Base-by-base conservation (phyloP, 1,140 invertebrate species). In the Hormaphis cornu region DNA sequence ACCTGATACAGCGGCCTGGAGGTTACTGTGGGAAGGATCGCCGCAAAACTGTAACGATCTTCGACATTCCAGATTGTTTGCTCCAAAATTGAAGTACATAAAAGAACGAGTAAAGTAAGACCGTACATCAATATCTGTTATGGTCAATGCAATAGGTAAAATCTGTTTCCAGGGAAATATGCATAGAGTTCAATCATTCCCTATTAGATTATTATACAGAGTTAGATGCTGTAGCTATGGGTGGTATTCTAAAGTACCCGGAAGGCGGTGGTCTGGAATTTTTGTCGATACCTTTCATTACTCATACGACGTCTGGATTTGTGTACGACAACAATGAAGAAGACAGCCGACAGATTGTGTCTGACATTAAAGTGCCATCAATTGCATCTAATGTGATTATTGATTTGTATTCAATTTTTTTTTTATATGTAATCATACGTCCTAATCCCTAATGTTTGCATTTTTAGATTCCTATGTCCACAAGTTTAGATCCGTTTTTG, bases 131-230 rank as follows among this genome's bases (percentile, higher is more conserved):
- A 6, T 33, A 6, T 16, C 4, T 58, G 9, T 9, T 24, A 30
- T 12, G 3, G 9, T 33, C 35, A 12, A 33, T 30, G 30, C 7
- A 5, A 54, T 24, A 30, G 4, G 28, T 54, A 20, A 22, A 6
- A 10, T 48, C 58, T 66, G 3, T 74, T 78, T 80, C 72, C 75
- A 89, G 89, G 75, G 80, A 86, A 48, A 78, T 91, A 58, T 81
- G 89, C 40, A 79, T 96, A 63, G 93, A 96, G 77, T 90, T 96
- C 73, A 89, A 91, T 78, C 89, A 91, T 75, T 84, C 81, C 44
- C 78, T 84, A 61, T 80, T 92, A 20, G 84, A 90, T 46, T 94
- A 94, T 77, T 93, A 93, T 73, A 91, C 89, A n/a, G 89, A 92
- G 75, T 78, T 95, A 18, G 92, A 96, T 81, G 90, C 89, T 63